Evolutionary conservation across 2,888 invertebrate genomes (phyloP), one percentile per base, ranked within the genome.

Genomic region (Luperina testacea): DNA sequence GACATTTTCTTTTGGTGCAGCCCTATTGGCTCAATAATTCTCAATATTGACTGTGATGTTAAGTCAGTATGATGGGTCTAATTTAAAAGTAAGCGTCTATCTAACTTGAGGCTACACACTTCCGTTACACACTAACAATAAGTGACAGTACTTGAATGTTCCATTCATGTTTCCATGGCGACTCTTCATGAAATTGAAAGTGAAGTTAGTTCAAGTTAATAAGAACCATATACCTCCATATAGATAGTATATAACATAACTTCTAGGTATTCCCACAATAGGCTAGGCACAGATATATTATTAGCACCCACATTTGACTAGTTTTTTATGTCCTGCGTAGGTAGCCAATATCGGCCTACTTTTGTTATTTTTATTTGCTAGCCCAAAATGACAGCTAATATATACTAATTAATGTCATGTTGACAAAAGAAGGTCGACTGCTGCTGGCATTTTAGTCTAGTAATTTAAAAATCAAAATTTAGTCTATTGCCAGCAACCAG

Each of bases 31-130:
- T 61, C 57, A 78, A 83, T 82, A 72, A 73, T 82, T 83, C 77
- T 82, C 84, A 88, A 89, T 90, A 90, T 91, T 91, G 89, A 91
- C 89, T 82, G 77, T 81, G 81, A 82, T 88, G 78, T 90, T 92
- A 89, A 87, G 88, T 80, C 83, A 82, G 85, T 86, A 91, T 90
- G 87, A 90, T 84, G 87, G 82, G 77, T 90, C 88, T 90, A 90
- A 90, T 90, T 90, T 89, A 79, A 81, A 88, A 82, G 88, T 89
- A 88, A 87, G 88, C 87, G 85, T 88, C 85, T 80, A 85, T 88
- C 87, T 87, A 88, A 84, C 75, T 72, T 81, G 72, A 77, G 70
- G 75, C 76, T 85, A 84, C 88, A 85, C 78, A 84, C 85, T 90
- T 90, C 90, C 90, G 88, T 77, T 89, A 72, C 27, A 71, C 75